Conservation (phyloP, 2,888 invertebrate genomes). For the Drosophila neonasuta region DNA sequence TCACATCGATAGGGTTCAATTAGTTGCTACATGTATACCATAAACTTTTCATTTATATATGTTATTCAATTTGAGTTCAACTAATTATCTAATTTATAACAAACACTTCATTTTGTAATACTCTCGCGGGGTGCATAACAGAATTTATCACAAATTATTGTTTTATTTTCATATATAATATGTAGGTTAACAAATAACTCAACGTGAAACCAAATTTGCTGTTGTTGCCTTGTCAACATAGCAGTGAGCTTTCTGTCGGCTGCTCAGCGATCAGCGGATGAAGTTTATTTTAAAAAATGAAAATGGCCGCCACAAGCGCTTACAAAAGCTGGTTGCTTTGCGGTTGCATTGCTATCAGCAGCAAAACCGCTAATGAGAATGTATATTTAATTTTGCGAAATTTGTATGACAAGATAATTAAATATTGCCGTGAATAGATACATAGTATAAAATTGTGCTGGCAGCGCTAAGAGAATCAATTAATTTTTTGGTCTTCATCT, state of each 20-base stretch:
- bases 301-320: neutral
- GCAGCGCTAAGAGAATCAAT: conserved; percentile 18
- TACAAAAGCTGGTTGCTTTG: conserved; percentile 16
- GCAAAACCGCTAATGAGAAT: neutral
- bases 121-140: neutral
- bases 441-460: conserved; percentile 1
- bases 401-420: conserved; percentile 9
- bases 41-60: neutral
- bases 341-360: neutral
- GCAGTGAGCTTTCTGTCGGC: conserved; percentile 4
- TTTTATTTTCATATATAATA: neutral
- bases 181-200: neutral
- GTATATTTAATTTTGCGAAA: neutral
- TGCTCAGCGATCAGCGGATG: neutral
- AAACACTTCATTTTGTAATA: conserved; percentile 16
- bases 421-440: conserved; percentile 5
- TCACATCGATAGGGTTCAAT: conserved; percentile 6
- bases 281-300: neutral
- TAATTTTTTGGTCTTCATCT: conserved; percentile 17
- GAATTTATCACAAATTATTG: conserved; percentile 14
- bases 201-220: conserved; percentile 7
- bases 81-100: conserved; percentile 11
- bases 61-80: conserved; percentile 1
- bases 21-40: conserved; percentile 3
- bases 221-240: neutral